These are phyloP conservation scores for Rostratula benghalensis DNA, from an alignment of 2,113 vertebrate species.

Conservation along the genomic window DNA sequence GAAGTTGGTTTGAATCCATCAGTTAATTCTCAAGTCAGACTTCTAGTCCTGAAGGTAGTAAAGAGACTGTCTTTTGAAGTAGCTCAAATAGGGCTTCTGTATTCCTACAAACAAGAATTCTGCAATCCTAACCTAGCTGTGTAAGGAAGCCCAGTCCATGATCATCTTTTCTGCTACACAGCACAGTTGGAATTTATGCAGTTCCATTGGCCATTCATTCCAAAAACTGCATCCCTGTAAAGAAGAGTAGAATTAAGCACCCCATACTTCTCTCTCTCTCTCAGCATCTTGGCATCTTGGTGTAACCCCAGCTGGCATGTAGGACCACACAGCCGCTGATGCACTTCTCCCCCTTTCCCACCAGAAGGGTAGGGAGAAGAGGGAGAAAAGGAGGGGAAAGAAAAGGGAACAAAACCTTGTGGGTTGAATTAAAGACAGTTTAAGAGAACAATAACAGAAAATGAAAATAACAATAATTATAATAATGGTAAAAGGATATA, in stretches of 20 bases:
- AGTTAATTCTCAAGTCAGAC: not conserved
- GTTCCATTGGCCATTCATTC: not conserved
- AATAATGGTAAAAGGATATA: not conserved
- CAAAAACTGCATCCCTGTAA: not conserved
- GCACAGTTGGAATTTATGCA: not conserved
- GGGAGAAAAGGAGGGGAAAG: not conserved
- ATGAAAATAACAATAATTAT: not conserved
- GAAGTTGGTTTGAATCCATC: not conserved
- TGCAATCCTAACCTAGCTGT: not conserved
- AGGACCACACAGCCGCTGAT: not conserved
- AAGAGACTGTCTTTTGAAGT: not conserved
- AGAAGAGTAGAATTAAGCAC: not conserved
- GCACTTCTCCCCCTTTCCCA: not conserved
- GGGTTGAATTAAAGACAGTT: not conserved
- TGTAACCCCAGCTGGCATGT: not conserved
- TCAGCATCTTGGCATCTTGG: not conserved
- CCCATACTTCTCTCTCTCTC: not conserved
- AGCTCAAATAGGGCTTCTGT: not conserved
- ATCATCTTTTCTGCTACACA: not conserved
- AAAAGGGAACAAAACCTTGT: not conserved
- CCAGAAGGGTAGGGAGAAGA: not conserved
- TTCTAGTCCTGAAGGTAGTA: not conserved
- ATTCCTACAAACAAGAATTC: not conserved
- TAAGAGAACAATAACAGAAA: not conserved
- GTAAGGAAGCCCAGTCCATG: fast-evolving